Base-by-base conservation (phyloP, 1,140 invertebrate species). In the Aphaenogaster ashmeadi region DNA sequence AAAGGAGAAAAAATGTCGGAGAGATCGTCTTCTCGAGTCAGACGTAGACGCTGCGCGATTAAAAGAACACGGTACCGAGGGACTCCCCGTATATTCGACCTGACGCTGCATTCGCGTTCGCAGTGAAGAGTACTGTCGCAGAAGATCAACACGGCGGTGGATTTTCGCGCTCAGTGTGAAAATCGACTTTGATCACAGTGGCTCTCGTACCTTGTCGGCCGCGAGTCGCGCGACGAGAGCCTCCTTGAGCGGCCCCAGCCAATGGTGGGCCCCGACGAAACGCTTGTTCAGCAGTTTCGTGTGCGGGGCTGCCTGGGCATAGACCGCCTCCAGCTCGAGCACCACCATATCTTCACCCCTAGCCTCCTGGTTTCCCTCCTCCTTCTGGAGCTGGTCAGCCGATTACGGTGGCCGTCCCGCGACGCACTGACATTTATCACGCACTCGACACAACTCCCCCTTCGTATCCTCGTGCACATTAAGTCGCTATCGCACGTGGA, bases 261-360 rank as follows among this genome's bases (percentile, higher is more conserved):
- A 98, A 93, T 98, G 97, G 95, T 98, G 98, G 93, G 98, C 96
- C 96, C 98, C 98, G 94, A 98, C 98, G 95, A 98, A 98, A 91
- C 98, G 96, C 96, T 98, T 98, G 92, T 98, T 98, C 94, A 98
- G 96, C 95, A 98, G 97, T 96, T 98, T 98, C 94, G 98, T 96
- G 90, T 97, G 97, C 91, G 97, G 97, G 90, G 97, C 97, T 89
- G 97, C 97, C 93, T 98, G 97, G 92, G 97, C 97, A 95, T 98
- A 98, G 72, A 97, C 96, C 54, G 97, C 96, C 93, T 97, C 97
- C 92, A 97, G 94, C 94, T 97, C 97, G 91, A 97, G 96, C 94
- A 97, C 97, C 92, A 97, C 97, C 97, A 98, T 98, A 91, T 95
- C 89, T 91, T 66, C 81, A 56, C 71, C 69, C 74, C 64, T 78